Conservation (phyloP, 2,113 vertebrate species). For the Gallinago media region DNA sequence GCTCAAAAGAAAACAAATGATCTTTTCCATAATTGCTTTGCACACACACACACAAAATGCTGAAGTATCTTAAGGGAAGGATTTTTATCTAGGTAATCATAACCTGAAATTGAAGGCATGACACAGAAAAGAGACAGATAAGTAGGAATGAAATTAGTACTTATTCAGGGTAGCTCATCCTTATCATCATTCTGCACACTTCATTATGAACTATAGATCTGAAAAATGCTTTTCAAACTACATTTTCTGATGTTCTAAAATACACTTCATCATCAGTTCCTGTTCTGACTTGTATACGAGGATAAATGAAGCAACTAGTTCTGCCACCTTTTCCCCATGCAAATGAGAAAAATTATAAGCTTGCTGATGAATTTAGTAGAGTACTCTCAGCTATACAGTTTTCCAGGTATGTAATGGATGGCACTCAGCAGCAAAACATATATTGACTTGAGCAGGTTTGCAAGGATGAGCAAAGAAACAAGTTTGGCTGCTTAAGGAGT, state of each 20-base stretch:
- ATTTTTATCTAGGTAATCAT: constrained; percentile 50
- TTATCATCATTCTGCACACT: constrained; percentile 49
- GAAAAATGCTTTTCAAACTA: constrained; percentile 19
- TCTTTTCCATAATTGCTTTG: constrained; percentile 24
- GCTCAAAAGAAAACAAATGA: constrained; percentile 1
- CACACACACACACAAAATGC: not conserved
- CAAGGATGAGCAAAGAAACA: not conserved
- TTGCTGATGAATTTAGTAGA: not conserved
- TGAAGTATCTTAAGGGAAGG: constrained; percentile 14
- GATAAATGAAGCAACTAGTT: constrained; percentile 6
- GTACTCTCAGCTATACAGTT: not conserved
- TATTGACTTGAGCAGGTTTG: not conserved
- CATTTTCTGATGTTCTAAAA: constrained; percentile 4
- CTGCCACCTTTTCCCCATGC: not conserved
- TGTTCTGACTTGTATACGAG: not conserved
- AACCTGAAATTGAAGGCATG: constrained; percentile 52
- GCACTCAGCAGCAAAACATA: not conserved
- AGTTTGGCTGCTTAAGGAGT: not conserved
- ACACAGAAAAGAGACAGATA: constrained; percentile 44
- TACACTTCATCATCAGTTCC: not conserved
- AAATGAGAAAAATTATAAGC: not conserved
- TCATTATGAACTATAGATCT: constrained; percentile 47
- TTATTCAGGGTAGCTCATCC: constrained; percentile 44
- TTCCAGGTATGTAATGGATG: not conserved
- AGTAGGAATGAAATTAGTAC: constrained; percentile 54